Base-by-base conservation (phyloP, 2,888 invertebrate genomes). In the Pseudoips prasinana region DNA sequence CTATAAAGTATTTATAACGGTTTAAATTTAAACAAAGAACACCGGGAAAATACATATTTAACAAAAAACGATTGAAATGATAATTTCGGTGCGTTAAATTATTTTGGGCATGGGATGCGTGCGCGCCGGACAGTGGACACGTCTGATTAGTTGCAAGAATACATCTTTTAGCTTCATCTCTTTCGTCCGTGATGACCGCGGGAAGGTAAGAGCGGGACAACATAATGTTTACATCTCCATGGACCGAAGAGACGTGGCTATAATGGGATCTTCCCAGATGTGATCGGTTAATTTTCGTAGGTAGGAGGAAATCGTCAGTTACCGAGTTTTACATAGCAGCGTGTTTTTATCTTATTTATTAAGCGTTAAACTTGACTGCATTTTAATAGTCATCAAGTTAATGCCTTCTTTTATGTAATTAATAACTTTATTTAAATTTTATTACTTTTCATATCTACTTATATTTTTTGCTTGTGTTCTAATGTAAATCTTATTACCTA, bases 221-320 rank as follows among this genome's bases (percentile, higher is more conserved):
- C 54, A 58, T 36, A 53, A 68, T 69, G 75, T 84, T 82, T 70
- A 73, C 75, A 70, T 81, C 73, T 68, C 53, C 65, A 73, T 80
- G 83, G 84, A 78, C 79, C 82, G 64, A 67, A 73, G 71, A 84
- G 85, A 77, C 81, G 84, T 72, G 84, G 86, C 83, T 70, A 60
- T 77, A 70, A 58, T 75, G 59, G 87, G 75, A 70, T 80, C 84
- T 80, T 82, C 85, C 87, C 86, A 82, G 74, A 73, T 60, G 50
- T 46, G 64, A 66, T 71, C 72, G 59, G 71, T 67, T 73, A 78
- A 79, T 83, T 83, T 86, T 77, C 63, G 80, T 82, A 73, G 74
- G 81, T 80, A 82, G 79, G 82, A 80, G 80, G 72, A 79, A 81
- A 81, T 77, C 68, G 68, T 73, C 63, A 58, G 70, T 58, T 58